Conservation (phyloP, 2,888 invertebrate species). For the Anagyrus pseudococci region DNA sequence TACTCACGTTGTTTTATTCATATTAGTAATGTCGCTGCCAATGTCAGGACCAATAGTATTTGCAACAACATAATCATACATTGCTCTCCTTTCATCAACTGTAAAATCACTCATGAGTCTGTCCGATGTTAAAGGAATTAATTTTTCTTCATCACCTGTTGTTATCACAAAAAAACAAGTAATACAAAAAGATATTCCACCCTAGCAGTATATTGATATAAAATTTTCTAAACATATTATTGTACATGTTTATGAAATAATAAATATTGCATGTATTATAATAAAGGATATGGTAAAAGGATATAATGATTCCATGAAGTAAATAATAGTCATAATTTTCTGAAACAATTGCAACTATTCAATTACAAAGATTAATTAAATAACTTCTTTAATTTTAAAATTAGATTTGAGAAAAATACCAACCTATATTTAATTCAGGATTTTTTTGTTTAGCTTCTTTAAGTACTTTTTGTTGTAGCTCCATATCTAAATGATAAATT, state of each 20-base stretch:
- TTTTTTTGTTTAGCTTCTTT: conserved; percentile 48
- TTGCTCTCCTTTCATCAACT: conserved; percentile 54
- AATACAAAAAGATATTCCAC: neutral
- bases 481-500: conserved; percentile 58
- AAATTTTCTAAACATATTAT: conserved; percentile 1
- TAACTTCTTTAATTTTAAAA: conserved; percentile 15
- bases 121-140: conserved; percentile 59
- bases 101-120: conserved; percentile 59
- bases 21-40: conserved; percentile 53
- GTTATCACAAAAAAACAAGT: conserved; percentile 44
- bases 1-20: conserved; percentile 31
- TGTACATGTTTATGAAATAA: neutral
- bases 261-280: conserved; percentile 27
- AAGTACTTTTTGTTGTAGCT: conserved; percentile 58
- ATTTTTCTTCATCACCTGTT: conserved; percentile 54
- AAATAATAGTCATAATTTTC: conserved; percentile 52
- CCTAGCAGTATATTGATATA: neutral
- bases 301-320: conserved; percentile 55
- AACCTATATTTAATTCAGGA: conserved; percentile 52
- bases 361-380: conserved; percentile 39
- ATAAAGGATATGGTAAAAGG: conserved; percentile 59
- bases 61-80: conserved; percentile 58
- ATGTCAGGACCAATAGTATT: conserved; percentile 54
- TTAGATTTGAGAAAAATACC: conserved; percentile 38
- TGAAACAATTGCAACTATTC: conserved; percentile 55